These are phyloP conservation scores for Eurytoma adleriae DNA, from an alignment of 2,888 invertebrate genomes.

Conservation along the genomic window DNA sequence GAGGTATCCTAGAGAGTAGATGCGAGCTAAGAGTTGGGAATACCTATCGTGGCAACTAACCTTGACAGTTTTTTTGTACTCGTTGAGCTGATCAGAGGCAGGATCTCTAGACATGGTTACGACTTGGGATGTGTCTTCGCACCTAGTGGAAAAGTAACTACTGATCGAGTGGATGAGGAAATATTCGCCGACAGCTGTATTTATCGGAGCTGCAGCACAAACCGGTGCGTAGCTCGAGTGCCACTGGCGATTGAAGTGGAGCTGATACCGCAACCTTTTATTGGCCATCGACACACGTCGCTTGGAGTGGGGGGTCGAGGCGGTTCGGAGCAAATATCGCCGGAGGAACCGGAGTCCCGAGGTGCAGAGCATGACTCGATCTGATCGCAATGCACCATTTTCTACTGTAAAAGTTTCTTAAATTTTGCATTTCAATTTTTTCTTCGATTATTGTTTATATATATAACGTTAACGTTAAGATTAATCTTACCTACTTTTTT, in stretches of 20 bases:
- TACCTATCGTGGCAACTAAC: conserved; percentile 72
- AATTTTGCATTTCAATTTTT: too few relatives aligned
- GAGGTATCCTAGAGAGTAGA: not conserved
- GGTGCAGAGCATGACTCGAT: not conserved
- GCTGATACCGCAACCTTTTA: conserved; percentile 33
- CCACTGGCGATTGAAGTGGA: conserved; percentile 25
- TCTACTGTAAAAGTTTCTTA: not conserved
- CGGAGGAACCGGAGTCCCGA: not conserved
- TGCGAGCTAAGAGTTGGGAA: not conserved
- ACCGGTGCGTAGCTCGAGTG: conserved; percentile 17
- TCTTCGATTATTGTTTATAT: too few relatives aligned
- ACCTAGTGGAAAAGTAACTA: not conserved
- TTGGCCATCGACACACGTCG: conserved; percentile 6
- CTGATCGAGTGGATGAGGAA: not conserved
- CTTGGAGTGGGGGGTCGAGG: conserved; percentile 15
- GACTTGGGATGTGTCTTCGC: not conserved
- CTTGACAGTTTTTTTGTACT: conserved; percentile 80
- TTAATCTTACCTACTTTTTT: too few relatives aligned
- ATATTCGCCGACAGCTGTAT: not conserved
- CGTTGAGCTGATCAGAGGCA: conserved; percentile 81
- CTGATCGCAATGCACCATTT: not conserved
- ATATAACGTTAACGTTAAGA: too few relatives aligned
- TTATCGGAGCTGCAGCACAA: not conserved
- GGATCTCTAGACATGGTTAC: conserved; percentile 78
- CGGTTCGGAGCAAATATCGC: not conserved